phyloP scores from a whole-genome alignment of 2,888 invertebrate genomes.

The Tillus elongatus region DNA sequence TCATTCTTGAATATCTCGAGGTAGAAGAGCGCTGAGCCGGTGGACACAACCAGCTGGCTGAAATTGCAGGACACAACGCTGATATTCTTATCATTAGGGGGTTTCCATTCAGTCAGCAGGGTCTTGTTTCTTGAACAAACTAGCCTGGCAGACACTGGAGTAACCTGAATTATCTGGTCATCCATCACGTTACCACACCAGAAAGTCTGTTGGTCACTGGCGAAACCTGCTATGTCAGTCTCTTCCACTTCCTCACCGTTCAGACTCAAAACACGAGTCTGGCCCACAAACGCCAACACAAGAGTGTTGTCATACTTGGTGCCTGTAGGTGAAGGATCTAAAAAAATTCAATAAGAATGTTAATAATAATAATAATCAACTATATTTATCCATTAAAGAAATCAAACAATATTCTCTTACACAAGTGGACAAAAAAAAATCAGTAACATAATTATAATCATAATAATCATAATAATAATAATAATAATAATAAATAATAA shows the following conservation, averaged over 20 bases:
- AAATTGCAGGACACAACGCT: conserved; percentile 81
- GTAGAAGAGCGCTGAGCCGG: conserved; percentile 79
- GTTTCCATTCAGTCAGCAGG: conserved; percentile 64
- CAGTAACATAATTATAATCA: no score
- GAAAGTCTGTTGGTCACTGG: conserved; percentile 87
- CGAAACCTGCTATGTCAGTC: conserved; percentile 86
- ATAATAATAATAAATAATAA: no score
- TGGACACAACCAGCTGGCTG: conserved; percentile 71
- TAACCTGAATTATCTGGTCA: conserved; percentile 63
- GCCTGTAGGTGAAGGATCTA: no score
- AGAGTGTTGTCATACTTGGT: conserved; percentile 75
- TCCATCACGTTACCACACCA: conserved; percentile 84
- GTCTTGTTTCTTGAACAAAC: conserved; percentile 59
- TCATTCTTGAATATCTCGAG: conserved; percentile 61
- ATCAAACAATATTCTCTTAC: neutral
- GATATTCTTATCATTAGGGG: conserved; percentile 61
- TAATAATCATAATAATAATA: no score
- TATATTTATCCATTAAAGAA: conserved; percentile 19
- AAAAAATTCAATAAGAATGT: no score
- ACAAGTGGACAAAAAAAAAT: neutral
- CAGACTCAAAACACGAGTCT: conserved; percentile 81
- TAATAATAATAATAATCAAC: no score
- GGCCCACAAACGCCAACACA: conserved; percentile 93
- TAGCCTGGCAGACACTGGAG: conserved; percentile 62
- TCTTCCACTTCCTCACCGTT: conserved; percentile 97